Percentiles rank a stretch among this genome's conserved stretches.
phyloP scores from a whole-genome alignment of 2,797 vertebrate genomes.

The Intellagama lesueurii region DNA sequence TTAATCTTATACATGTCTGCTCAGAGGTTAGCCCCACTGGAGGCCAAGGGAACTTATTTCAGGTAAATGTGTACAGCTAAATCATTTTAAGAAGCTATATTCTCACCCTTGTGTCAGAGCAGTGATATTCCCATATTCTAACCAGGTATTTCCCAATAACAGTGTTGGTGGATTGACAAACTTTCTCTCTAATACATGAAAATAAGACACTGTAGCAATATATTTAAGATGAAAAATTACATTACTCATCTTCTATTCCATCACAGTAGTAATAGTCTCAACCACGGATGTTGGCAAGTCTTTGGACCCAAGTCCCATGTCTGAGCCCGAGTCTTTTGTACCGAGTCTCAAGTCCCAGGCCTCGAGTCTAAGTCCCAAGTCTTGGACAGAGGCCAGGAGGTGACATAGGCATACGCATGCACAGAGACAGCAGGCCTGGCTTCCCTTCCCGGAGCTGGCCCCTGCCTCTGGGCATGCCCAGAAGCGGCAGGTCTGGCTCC shows the following conservation, averaged over 20 bases:
- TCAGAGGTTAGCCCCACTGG: not conserved
- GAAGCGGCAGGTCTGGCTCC: too few species aligned
- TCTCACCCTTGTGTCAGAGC: not conserved
- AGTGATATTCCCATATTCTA: not conserved
- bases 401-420: too few species aligned
- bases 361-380: too few species aligned
- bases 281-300: not conserved
- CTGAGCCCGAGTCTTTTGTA: too few species aligned
- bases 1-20: not conserved
- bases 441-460: too few species aligned
- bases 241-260: slow-evolving; percentile 7
- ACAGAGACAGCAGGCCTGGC: too few species aligned
- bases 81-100: slow-evolving; percentile 9
- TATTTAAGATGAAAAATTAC: not conserved
- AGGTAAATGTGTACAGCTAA: not conserved
- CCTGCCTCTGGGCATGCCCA: too few species aligned
- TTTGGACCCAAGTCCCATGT: too few species aligned
- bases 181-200: not conserved
- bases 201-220: not conserved
- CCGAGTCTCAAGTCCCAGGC: too few species aligned
- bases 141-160: not conserved
- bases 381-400: too few species aligned
- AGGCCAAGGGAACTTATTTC: not conserved
- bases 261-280: not conserved
- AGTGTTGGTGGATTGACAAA: not conserved